Evolutionary conservation across 2,113 vertebrate species (phyloP), one percentile per base, ranked within the genome.

Genomic region (Cololabis saira): DNA sequence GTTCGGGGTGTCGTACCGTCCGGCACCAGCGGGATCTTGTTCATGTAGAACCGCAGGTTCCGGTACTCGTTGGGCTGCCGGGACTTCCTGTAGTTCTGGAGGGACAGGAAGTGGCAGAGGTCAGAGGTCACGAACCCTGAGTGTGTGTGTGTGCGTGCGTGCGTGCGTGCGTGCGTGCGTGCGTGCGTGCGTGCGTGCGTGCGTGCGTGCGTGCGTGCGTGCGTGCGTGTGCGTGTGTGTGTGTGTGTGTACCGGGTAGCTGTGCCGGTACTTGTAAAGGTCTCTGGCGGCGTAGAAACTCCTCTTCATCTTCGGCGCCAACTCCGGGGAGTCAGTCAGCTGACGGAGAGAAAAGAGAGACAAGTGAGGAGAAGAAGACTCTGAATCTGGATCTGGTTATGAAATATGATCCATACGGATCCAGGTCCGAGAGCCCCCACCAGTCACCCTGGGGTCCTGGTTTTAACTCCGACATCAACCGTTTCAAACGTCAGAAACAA

Each of bases 281-380:
- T 99, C 98, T 86, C 96, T 95, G 15, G 97, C 97, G 66, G 98
- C 97, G 0, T 98, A 97, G 90, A 98, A 98, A 90, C 97, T 99
- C 92, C 98, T 97, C 92, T 97, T 99, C 92, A 97, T 95, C 91
- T 96, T 98, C 45, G 93, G 87, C 76, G 84, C 80, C 66, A 90
- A 89, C 77, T 96, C 94, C 3, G 87, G 86, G 68, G 91, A 93
- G 72, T 95, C 95, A 59, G 85, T 78, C 74, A 85, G 83, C 96
- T 97, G 91, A 89, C 37, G 81, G 70, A 91, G 49, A 17, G 22
- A 27, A 59, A 24, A 53, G 33, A 68, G 47, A 73, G 4, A 55
- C 44, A 71, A 17, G 16, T 16, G 2, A 69, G 18, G 12, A 21
- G 33, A 15, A 54, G 21, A 58, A 65, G 22, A 22, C 30, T 56